Percentiles rank a stretch among this genome's conserved stretches.
Evolutionary conservation across 2,888 invertebrate species (phyloP).

Genomic region (Drosophila formosana): DNA sequence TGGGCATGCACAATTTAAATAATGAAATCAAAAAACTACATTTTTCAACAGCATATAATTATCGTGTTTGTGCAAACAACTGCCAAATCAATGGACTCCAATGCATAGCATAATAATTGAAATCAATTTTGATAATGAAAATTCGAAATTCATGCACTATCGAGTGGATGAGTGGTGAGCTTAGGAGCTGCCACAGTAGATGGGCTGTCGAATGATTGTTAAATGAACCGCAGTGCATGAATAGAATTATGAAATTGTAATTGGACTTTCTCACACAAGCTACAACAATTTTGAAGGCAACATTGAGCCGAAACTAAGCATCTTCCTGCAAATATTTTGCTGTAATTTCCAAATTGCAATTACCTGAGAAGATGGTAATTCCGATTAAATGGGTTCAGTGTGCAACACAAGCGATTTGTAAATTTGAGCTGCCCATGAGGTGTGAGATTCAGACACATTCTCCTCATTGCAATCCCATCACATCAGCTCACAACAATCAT

Average conservation of each 20-base stretch:
- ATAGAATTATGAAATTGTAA: neutral
- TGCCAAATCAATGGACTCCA: neutral
- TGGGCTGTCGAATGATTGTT: neutral
- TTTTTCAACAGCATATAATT: slow-evolving; percentile 1
- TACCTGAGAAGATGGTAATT: neutral
- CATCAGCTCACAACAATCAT: neutral
- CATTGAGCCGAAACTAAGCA: too few relatives aligned
- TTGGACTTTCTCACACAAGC: neutral
- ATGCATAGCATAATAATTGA: slow-evolving; percentile 11
- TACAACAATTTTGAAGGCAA: too few relatives aligned
- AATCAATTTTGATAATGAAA: slow-evolving; percentile 13
- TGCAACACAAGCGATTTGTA: neutral
- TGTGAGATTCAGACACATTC: slow-evolving; percentile 6
- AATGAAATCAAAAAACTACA: neutral
- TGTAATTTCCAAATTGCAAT: neutral
- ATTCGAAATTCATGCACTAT: neutral
- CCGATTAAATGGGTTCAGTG: neutral
- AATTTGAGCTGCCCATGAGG: slow-evolving; percentile 1
- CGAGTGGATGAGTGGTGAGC: neutral
- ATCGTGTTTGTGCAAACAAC: slow-evolving; percentile 8
- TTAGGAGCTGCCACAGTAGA: neutral
- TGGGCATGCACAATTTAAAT: neutral
- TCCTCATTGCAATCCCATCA: neutral
- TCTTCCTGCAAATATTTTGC: neutral
- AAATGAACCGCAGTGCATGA: neutral